Evolutionary conservation across 2,797 vertebrate species (phyloP).

Genomic region (Gymnocypris eckloni): DNA sequence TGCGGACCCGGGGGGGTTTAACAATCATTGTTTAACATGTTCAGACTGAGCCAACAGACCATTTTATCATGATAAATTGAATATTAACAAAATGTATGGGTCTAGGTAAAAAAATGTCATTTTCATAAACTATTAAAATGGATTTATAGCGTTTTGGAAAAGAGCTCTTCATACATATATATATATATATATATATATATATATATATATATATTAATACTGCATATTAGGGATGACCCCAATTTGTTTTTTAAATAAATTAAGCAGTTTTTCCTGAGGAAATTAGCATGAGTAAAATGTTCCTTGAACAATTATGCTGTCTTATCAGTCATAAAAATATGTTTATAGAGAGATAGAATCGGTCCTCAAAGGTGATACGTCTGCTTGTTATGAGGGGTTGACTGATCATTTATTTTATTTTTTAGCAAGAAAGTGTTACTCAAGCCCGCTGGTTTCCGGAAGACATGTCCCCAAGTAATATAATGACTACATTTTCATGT

Average conservation of each 20-base stretch:
- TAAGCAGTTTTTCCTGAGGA: neutral
- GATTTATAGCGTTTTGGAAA: no score
- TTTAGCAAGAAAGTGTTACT: conserved; percentile 41
- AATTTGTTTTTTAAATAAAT: neutral
- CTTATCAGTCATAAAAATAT: neutral
- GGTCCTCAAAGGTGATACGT: neutral
- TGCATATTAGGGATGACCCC: neutral
- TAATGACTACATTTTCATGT: conserved; percentile 44
- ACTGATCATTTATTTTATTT: neutral
- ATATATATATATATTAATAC: no score
- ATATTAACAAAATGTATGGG: no score
- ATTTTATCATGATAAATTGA: no score
- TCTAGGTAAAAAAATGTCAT: no score
- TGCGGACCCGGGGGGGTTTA: no score
- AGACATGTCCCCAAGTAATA: conserved; percentile 42
- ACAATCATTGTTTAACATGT: no score
- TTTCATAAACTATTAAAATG: no score
- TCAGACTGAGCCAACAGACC: no score
- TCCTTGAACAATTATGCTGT: neutral
- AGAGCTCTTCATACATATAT: no score
- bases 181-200: no score
- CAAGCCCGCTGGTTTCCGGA: conserved; percentile 42
- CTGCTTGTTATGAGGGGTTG: neutral
- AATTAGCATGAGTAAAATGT: neutral
- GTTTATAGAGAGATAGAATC: neutral